Percentiles rank a stretch among this genome's conserved stretches.
Evolutionary conservation across 1,140 invertebrate genomes (phyloP).

Genomic region (Belonocnema kinseyi): DNA sequence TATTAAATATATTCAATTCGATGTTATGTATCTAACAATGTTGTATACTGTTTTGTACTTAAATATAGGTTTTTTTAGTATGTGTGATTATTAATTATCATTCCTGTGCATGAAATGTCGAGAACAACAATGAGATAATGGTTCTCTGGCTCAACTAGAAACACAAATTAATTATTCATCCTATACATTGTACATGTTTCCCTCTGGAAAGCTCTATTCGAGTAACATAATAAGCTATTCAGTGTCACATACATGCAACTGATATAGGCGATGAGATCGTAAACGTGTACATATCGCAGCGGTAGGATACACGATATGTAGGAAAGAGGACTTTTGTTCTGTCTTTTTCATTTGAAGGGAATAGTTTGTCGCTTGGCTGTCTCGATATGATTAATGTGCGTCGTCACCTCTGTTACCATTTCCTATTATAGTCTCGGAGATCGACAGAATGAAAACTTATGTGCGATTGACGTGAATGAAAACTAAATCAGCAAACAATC

Average conservation of each 20-base stretch:
- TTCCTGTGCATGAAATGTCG: background rate
- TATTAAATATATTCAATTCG: background rate
- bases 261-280: background rate
- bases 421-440: conserved; percentile 52
- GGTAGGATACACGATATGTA: background rate
- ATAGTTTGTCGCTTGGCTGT: background rate
- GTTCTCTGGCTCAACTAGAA: background rate
- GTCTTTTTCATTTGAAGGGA: background rate
- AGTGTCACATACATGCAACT: background rate
- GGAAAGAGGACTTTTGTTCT: background rate
- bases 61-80: background rate
- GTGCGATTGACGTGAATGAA: conserved; percentile 53
- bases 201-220: background rate
- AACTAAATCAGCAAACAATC: conserved; percentile 37
- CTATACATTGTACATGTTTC: conserved; percentile 8
- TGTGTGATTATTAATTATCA: conserved; percentile 8
- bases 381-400: background rate
- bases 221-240: conserved; percentile 17
- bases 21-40: background rate
- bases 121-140: background rate
- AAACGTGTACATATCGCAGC: background rate
- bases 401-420: background rate
- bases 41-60: background rate
- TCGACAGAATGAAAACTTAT: conserved; percentile 64
- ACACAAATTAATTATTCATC: conserved; percentile 21